Conservation (phyloP, 2,113 vertebrate genomes). For the Hystrix brachyura region DNA sequence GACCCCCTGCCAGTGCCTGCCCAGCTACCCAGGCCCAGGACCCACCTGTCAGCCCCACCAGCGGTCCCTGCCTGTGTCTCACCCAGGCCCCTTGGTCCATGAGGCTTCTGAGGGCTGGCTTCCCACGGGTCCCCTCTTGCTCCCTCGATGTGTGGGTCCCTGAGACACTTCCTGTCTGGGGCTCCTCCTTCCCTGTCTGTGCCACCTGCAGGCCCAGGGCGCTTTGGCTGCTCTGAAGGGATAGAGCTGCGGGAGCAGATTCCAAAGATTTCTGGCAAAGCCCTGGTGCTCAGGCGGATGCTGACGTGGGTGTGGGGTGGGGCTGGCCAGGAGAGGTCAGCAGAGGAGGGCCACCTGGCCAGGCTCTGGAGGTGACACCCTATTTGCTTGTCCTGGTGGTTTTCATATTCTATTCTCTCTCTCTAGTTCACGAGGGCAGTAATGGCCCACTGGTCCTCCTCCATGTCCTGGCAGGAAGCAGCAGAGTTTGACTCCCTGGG, state of each 20-base stretch:
- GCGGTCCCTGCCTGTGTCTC: not conserved
- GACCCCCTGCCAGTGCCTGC: fast-evolving
- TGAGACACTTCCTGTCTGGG: not conserved
- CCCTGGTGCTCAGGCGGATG: not conserved
- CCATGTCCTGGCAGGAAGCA: not conserved
- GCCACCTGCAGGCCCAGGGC: fast-evolving
- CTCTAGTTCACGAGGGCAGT: not conserved
- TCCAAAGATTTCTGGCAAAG: not conserved
- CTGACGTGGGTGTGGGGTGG: too few relatives aligned
- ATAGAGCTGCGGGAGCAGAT: not conserved
- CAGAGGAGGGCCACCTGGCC: not conserved
- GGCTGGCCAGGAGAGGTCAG: not conserved
- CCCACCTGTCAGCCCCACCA: too few relatives aligned
- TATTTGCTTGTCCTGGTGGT: too few relatives aligned
- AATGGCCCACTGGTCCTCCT: too few relatives aligned
- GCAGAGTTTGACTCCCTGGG: not conserved
- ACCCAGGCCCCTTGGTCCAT: not conserved
- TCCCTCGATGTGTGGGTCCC: not conserved
- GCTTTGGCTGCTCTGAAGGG: not conserved
- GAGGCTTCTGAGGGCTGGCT: not conserved
- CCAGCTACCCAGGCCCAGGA: not conserved
- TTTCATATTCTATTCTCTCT: fast-evolving
- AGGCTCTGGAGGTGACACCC: not conserved
- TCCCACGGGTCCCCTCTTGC: fast-evolving
- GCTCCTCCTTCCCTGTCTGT: fast-evolving